Percentiles rank a stretch among this genome's conserved stretches.
Conservation (phyloP, 2,888 invertebrate genomes). For the Nomada goodeniana region DNA sequence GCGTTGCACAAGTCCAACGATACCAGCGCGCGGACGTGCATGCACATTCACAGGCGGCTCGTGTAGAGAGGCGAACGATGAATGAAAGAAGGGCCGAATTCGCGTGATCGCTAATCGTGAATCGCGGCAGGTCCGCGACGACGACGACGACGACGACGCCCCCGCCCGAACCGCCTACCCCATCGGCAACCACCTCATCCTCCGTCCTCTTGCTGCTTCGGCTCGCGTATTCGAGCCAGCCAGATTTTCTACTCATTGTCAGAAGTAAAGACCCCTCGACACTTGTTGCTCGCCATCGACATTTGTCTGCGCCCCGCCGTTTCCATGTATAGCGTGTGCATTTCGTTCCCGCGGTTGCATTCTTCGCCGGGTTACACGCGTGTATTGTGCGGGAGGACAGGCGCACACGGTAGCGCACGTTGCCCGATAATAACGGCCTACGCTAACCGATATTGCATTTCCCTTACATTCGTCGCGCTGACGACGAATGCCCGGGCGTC, state of each 20-base stretch:
- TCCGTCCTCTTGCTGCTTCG: constrained; percentile 22
- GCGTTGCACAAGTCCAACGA: neutral
- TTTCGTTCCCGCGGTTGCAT: constrained; percentile 61
- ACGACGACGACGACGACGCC: constrained; percentile 39
- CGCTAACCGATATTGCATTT: constrained; percentile 31
- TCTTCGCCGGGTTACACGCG: constrained; percentile 66
- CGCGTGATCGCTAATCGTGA: constrained; percentile 70
- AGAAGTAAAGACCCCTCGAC: constrained; percentile 71
- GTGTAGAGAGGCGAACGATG: constrained; percentile 34
- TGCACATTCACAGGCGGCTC: neutral
- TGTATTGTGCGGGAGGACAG: constrained; percentile 15
- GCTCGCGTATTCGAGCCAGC: constrained; percentile 67
- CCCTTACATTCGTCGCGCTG: constrained; percentile 6
- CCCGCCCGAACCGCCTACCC: constrained; percentile 2
- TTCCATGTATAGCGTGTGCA: constrained; percentile 56
- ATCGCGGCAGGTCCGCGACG: constrained; percentile 53
- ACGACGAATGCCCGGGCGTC: constrained; percentile 21
- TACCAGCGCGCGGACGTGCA: neutral
- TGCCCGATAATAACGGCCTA: neutral
- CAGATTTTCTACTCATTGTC: constrained; percentile 73
- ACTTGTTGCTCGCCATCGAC: constrained; percentile 75
- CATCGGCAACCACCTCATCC: neutral
- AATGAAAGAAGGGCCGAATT: constrained; percentile 60
- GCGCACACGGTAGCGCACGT: neutral
- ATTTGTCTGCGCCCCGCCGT: constrained; percentile 67